Evolutionary conservation across 2,113 vertebrate species (phyloP), one percentile per base, ranked within the genome.

Genomic region (Poeciliopsis prolifica): DNA sequence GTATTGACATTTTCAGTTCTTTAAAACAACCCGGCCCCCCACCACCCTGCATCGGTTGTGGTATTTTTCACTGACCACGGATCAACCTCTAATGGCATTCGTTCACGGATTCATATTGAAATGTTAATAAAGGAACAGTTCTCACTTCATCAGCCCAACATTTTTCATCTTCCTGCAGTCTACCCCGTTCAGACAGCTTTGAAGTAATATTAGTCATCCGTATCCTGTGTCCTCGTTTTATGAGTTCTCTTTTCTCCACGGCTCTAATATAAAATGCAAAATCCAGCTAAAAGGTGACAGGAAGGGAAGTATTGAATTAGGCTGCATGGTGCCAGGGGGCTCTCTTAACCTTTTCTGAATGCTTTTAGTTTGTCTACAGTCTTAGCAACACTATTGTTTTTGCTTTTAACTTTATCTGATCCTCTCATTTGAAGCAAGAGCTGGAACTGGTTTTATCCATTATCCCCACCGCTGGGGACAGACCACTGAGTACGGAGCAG

Each of bases 401-500:
- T 77, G 65, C 65, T 78, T 78, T 83, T 33, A 75, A 81, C 75
- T 82, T 79, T 71, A 72, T 81, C 69, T 78, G 64, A 54, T 77
- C 63, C 65, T 63, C 68, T 86, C 80, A 60, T 75, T 74, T 61
- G 31, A 42, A 77, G 77, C 85, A 71, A 68, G 77, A 84, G 74
- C 73, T 75, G 62, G 70, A 70, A 72, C 86, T 79, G 89, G 82
- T 82, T 80, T 81, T 86, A 79, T 89, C 87, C 89, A 91, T 90
- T 58, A 62, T 80, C 77, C 69, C 71, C 61, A 42, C 77, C 84
- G 88, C 87, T 30, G 72, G 89, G 87, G 88, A 91, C 70, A 74
- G 60, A 64, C 22, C 30, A 70, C 33, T 11, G 65, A 19, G 14
- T 69, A 66, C 30, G 8, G 42, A 51, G 22, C 68, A 26, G 76